These are phyloP conservation scores for Drosophila lowei DNA, from an alignment of 1,140 invertebrate species.

Conservation along the genomic window DNA sequence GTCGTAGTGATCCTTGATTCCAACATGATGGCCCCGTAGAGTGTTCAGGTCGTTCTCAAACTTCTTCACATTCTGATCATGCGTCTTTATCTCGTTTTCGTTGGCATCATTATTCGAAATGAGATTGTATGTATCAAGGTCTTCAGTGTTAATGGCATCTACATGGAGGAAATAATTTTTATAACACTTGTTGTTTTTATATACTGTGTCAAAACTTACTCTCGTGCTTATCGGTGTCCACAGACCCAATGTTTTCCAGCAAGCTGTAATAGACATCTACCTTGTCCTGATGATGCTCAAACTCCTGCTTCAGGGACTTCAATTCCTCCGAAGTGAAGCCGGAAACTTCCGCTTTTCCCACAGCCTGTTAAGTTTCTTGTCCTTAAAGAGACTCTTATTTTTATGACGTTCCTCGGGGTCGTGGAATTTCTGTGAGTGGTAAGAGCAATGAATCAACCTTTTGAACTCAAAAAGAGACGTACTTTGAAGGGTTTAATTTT, in stretches of 20 bases:
- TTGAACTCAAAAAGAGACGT: conserved; percentile 1
- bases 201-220: conserved; percentile 84
- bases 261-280: conserved; percentile 94
- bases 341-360: conserved; percentile 93
- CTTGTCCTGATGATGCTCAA: conserved; percentile 95
- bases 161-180: neutral
- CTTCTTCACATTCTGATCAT: conserved; percentile 83
- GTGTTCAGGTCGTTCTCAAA: conserved; percentile 87
- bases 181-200: neutral
- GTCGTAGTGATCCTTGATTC: conserved; percentile 92
- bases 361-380: conserved; percentile 94
- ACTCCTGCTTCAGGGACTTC: conserved; percentile 93
- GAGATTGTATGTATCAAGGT: conserved; percentile 86
- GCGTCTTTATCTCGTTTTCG: conserved; percentile 76
- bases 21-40: conserved; percentile 90
- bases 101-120: conserved; percentile 79
- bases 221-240: conserved; percentile 85
- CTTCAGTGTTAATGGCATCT: conserved; percentile 87
- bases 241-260: conserved; percentile 87
- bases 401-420: conserved; percentile 86
- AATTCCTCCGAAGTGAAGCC: conserved; percentile 94
- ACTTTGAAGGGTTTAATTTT: conserved; percentile 85
- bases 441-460: neutral
- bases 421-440: conserved; percentile 83
- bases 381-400: conserved; percentile 92